Conservation (phyloP, 2,888 invertebrate genomes). For the Drosophila prostipennis region DNA sequence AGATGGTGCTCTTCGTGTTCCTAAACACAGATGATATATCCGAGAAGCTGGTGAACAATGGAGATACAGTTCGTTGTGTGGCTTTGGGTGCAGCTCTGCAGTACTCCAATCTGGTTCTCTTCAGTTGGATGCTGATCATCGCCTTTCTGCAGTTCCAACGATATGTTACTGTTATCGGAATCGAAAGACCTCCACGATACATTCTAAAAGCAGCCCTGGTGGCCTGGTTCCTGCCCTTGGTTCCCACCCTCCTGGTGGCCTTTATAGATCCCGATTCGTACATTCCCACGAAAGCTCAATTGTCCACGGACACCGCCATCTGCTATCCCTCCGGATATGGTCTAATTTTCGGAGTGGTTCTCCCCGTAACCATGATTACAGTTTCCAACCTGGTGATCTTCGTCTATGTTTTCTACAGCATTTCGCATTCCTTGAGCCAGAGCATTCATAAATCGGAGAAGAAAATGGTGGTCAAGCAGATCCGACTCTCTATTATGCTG, state of each 20-base stretch:
- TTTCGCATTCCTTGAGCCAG: constrained; percentile 83
- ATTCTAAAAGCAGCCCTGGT: constrained; percentile 87
- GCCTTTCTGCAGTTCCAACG: constrained; percentile 88
- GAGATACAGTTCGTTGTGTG: constrained; percentile 84
- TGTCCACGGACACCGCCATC: constrained; percentile 81
- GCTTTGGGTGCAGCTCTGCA: constrained; percentile 87
- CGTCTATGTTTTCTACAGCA: constrained; percentile 85
- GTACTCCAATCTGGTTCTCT: constrained; percentile 88
- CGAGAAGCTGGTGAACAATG: constrained; percentile 60
- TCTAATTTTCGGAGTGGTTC: constrained; percentile 85
- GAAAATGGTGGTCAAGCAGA: constrained; percentile 84
- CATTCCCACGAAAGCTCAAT: constrained; percentile 75
- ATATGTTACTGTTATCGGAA: constrained; percentile 88
- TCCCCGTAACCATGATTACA: constrained; percentile 86
- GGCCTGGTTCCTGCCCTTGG: constrained; percentile 87
- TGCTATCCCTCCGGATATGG: constrained; percentile 86
- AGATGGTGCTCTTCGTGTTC: constrained; percentile 85
- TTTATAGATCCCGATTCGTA: constrained; percentile 85
- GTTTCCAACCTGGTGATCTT: constrained; percentile 86
- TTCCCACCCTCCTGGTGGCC: constrained; percentile 85
- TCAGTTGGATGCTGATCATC: constrained; percentile 90
- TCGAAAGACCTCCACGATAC: constrained; percentile 86
- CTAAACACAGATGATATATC: constrained; percentile 79
- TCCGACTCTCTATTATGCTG: constrained; percentile 86
- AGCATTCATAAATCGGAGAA: constrained; percentile 78